Percentiles rank a stretch among this genome's conserved stretches.
These are phyloP conservation scores for Cairina moschata DNA, from an alignment of 2,113 vertebrate genomes.

Conservation along the genomic window DNA sequence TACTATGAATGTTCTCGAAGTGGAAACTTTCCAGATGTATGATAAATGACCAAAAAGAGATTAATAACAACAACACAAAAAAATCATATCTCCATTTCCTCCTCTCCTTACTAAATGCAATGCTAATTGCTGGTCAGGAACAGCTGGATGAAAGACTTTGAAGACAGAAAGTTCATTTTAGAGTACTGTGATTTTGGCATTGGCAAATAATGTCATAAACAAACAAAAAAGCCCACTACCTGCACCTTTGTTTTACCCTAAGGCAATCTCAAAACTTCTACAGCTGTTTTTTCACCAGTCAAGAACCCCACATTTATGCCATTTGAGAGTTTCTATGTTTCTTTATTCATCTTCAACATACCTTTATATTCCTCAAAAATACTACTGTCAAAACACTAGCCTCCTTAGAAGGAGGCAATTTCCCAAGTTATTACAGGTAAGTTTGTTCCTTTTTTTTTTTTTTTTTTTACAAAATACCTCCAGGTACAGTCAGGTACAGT, in stretches of 20 bases:
- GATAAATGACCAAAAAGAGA: not conserved
- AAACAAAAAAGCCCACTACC: not conserved
- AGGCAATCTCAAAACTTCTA: not conserved
- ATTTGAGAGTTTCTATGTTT: not conserved
- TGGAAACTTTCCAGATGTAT: not conserved
- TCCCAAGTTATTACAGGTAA: not conserved
- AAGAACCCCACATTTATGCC: not conserved
- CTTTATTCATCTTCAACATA: not conserved
- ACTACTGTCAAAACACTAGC: not conserved
- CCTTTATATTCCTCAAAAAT: not conserved
- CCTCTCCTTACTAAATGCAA: not conserved
- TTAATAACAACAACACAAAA: not conserved
- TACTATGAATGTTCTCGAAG: not conserved
- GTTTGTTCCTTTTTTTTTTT: not conserved
- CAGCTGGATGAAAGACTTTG: constrained; percentile 26
- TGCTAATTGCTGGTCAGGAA: not conserved
- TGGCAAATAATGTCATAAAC: not conserved
- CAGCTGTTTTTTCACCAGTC: not conserved
- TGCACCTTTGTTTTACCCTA: not conserved
- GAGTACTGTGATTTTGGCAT: not conserved
- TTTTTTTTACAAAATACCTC: not conserved
- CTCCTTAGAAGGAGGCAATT: not conserved
- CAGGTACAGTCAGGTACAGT: not conserved
- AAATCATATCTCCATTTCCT: not conserved
- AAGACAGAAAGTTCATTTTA: not conserved